Evolutionary conservation across 2,888 invertebrate species (phyloP), one percentile per base, ranked within the genome.

Genomic region (Acheta domesticus): DNA sequence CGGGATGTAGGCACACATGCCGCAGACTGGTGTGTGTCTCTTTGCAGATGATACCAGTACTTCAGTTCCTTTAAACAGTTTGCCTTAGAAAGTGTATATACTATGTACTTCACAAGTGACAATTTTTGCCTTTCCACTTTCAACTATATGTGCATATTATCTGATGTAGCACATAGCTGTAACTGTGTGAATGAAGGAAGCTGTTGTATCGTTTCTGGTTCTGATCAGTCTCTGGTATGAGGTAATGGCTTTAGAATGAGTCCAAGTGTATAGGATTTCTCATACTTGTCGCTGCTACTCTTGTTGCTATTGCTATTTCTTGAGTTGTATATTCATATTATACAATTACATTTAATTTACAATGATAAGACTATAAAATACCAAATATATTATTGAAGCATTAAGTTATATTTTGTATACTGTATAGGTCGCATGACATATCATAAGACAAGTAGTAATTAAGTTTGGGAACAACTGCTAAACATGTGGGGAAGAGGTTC

Each of bases 401-500:
- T 75, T 79, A 80, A 80, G 78, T 81, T 81, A 81, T 81, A 81
- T 80, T 81, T 81, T 81, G 78, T 80, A 80, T 78, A 80, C 80
- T 50, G 80, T 80, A 80, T 75, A 77, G 79, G 77, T 79, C 77
- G 77, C 76, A 78, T 81, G 76, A 81, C 81, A 81, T 81, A 81
- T 81, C 81, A 81, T 49, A 48, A 74, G 75, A 80, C 48, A 77
- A 48, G 49, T 80, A 78, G 78, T 77, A 16, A 49, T 75, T 80
- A 49, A 49, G 49, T 49, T 49, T 20, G 14, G 49, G 77, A 20
- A 77, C 49, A 50, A 77, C 62, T 62, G 62, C 62, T 62, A 62
- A 62, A 62, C 36, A 36, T 62, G 62, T 62, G 62, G 62, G 62
- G 62, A 62, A 62, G 62, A 62, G 62, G 62, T 62, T 62, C 62